Evolutionary conservation across 2,797 vertebrate genomes (phyloP).

Genomic region (Valencia hispanica): DNA sequence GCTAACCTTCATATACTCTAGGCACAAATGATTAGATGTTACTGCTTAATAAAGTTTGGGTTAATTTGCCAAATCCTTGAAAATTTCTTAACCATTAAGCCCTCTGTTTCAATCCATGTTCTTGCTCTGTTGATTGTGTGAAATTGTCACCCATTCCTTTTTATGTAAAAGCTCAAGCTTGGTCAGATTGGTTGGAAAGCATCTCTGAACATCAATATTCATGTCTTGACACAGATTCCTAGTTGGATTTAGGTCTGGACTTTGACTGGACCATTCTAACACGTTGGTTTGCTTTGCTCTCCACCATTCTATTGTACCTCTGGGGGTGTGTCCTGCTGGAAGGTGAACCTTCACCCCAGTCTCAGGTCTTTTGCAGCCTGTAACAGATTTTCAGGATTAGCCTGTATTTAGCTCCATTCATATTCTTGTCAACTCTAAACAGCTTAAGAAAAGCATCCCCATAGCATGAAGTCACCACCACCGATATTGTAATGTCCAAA

Average conservation of each 20-base stretch:
- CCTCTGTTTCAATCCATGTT: too few relatives aligned
- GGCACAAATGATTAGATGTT: neutral
- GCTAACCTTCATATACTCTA: neutral
- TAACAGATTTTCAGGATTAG: neutral
- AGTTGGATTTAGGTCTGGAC: neutral
- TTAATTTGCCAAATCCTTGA: too few relatives aligned
- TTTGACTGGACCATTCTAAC: neutral
- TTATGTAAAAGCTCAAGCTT: neutral
- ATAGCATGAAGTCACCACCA: neutral
- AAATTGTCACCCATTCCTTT: neutral
- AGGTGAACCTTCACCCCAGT: neutral
- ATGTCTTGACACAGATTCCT: neutral
- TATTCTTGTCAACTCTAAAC: too few relatives aligned
- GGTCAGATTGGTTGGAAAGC: neutral
- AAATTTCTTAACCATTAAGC: too few relatives aligned
- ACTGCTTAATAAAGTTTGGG: neutral
- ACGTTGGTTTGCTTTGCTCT: neutral
- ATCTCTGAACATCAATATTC: neutral
- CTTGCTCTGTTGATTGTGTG: neutral
- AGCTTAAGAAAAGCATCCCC: too few relatives aligned
- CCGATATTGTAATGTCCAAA: neutral
- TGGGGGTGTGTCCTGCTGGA: neutral
- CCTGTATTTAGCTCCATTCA: neutral
- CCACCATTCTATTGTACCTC: too few relatives aligned
- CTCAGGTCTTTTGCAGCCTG: neutral